These are phyloP conservation scores for Fistularia tabacaria DNA, from an alignment of 2,797 vertebrate species.

Conservation along the genomic window DNA sequence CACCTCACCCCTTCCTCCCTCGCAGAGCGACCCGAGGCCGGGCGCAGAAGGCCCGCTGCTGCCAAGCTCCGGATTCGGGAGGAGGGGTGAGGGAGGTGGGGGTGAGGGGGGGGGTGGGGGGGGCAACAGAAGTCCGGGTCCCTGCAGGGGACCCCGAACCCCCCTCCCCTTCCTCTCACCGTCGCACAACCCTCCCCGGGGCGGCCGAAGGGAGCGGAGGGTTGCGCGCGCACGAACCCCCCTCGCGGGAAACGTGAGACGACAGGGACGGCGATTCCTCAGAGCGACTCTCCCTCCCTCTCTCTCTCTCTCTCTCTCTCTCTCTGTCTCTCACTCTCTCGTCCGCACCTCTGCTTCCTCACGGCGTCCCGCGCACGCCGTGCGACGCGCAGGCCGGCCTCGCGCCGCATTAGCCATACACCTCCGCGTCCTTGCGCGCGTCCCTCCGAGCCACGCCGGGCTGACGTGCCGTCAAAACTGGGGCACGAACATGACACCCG, in stretches of 20 bases:
- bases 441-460: conserved; percentile 53
- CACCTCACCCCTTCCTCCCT: conserved; percentile 21
- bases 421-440: conserved; percentile 55
- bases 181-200: conserved; percentile 44
- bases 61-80: conserved; percentile 67
- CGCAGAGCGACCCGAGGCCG: conserved; percentile 44
- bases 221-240: conserved; percentile 48
- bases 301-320: conserved; percentile 43
- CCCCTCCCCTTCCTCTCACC: not conserved
- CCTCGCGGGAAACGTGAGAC: conserved; percentile 54
- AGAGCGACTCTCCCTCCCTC: conserved; percentile 47
- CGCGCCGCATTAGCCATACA: conserved; percentile 66
- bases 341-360: conserved; percentile 45
- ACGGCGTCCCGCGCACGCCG: conserved; percentile 59
- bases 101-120: too few relatives aligned
- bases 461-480: conserved; percentile 57
- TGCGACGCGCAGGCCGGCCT: conserved; percentile 61
- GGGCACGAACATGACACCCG: conserved; percentile 48
- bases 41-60: conserved; percentile 51
- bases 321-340: conserved; percentile 11
- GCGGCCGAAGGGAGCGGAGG: conserved; percentile 24
- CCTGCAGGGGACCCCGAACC: conserved; percentile 59
- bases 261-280: conserved; percentile 58
- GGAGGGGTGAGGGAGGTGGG: too few relatives aligned
- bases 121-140: conserved; percentile 61